A percentile compares a stretch with the other conserved stretches of the same genome.
Conservation (phyloP, 2,797 vertebrate genomes). For the Potorous gilbertii region DNA sequence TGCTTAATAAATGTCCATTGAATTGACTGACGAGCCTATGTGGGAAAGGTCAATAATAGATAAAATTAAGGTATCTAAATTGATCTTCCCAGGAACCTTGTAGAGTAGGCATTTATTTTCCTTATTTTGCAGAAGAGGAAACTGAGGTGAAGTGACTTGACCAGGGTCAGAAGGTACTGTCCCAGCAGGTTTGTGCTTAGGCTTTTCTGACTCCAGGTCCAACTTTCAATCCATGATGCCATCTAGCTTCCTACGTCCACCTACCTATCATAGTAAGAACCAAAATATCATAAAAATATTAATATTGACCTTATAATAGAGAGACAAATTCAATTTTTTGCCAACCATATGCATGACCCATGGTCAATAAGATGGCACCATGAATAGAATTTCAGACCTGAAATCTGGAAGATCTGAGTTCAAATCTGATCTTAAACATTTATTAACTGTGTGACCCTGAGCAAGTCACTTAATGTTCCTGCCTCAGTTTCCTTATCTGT, state of each 20-base stretch:
- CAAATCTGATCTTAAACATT: not conserved
- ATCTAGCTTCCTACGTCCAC: not conserved
- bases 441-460: not conserved
- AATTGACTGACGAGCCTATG: not conserved
- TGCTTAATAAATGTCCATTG: not conserved
- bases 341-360: not conserved
- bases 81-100: not conserved
- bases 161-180: not conserved
- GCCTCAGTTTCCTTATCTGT: not conserved
- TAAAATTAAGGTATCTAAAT: not conserved
- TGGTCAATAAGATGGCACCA: not conserved
- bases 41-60: slow-evolving; percentile 7
- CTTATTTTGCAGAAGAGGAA: not conserved
- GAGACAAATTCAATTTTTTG: slow-evolving; percentile 17
- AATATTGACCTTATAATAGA: slow-evolving; percentile 22
- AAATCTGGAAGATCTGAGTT: not conserved
- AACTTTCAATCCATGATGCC: not conserved
- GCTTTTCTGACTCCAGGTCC: not conserved
- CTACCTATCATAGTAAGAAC: not conserved
- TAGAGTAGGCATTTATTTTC: not conserved
- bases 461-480: not conserved
- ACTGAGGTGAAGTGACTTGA: not conserved
- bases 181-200: not conserved
- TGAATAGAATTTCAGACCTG: not conserved
- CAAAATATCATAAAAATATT: not conserved